These are phyloP conservation scores for Bucorvus abyssinicus DNA, from an alignment of 2,797 vertebrate genomes.

Conservation along the genomic window DNA sequence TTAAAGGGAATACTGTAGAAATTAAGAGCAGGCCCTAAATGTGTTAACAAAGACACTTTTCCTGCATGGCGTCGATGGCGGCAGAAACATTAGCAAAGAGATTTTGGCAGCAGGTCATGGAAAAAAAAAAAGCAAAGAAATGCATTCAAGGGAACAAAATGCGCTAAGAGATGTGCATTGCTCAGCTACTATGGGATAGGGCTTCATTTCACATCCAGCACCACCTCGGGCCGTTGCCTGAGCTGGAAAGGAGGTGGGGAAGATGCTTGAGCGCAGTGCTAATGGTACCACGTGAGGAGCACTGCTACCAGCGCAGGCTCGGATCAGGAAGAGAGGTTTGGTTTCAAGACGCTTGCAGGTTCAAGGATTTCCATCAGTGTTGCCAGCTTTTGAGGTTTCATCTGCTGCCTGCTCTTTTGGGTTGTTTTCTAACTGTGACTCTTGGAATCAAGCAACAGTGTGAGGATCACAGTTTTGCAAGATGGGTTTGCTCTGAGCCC, in stretches of 20 bases:
- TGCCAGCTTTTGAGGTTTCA: neutral
- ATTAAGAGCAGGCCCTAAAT: slow-evolving; percentile 83
- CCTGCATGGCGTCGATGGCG: slow-evolving; percentile 69
- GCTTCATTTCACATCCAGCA: slow-evolving; percentile 50
- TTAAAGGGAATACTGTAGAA: slow-evolving; percentile 86
- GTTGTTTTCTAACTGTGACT: neutral
- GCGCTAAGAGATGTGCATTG: slow-evolving; percentile 15
- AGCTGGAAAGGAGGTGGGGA: slow-evolving; percentile 24
- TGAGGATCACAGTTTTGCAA: accelerated
- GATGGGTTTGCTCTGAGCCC: neutral
- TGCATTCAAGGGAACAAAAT: slow-evolving; percentile 49
- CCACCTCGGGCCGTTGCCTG: slow-evolving; percentile 46
- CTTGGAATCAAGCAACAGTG: accelerated
- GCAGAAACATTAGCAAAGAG: slow-evolving; percentile 73
- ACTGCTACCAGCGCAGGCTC: neutral
- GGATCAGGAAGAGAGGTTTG: neutral
- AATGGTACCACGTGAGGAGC: neutral
- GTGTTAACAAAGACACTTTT: slow-evolving; percentile 82
- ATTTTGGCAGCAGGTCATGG: slow-evolving; percentile 77
- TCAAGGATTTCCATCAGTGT: neutral
- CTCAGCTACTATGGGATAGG: slow-evolving; percentile 59
- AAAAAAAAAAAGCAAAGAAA: slow-evolving; percentile 11
- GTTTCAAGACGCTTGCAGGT: neutral
- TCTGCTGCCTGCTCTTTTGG: neutral
- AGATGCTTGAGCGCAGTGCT: neutral